Conservation (phyloP, 2,113 vertebrate genomes). For the Crotalus horridus region DNA sequence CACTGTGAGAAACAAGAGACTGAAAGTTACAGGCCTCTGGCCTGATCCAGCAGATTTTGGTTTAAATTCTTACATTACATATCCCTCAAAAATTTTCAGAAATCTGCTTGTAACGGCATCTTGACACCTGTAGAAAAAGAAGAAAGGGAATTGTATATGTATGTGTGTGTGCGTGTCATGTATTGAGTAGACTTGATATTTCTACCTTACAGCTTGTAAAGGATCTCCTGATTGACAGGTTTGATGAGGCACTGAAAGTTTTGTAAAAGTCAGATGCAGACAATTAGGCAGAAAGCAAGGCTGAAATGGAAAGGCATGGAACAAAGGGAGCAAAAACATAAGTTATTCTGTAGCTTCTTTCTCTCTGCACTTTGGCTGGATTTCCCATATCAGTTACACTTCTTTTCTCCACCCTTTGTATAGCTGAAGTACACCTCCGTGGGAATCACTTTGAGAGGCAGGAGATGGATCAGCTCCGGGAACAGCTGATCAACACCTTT, state of each 20-base stretch:
- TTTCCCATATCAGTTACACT: neutral
- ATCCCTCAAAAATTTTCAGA: neutral
- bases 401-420: neutral
- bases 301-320: neutral
- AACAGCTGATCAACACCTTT: conserved; percentile 81
- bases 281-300: neutral
- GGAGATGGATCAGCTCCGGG: conserved; percentile 77
- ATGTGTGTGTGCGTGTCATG: neutral
- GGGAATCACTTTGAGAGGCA: conserved; percentile 70
- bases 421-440: conserved; percentile 84
- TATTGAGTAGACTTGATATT: neutral
- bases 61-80: neutral
- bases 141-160: neutral
- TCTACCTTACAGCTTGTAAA: neutral
- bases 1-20: neutral
- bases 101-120: neutral
- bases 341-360: neutral
- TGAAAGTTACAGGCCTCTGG: neutral
- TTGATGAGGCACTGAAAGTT: neutral
- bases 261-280: neutral
- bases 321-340: neutral
- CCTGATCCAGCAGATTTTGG: neutral
- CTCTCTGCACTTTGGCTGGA: neutral
- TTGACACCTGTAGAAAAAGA: neutral
- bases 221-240: neutral